These are phyloP conservation scores for Battus philenor DNA, from an alignment of 1,140 invertebrate genomes.

Conservation along the genomic window DNA sequence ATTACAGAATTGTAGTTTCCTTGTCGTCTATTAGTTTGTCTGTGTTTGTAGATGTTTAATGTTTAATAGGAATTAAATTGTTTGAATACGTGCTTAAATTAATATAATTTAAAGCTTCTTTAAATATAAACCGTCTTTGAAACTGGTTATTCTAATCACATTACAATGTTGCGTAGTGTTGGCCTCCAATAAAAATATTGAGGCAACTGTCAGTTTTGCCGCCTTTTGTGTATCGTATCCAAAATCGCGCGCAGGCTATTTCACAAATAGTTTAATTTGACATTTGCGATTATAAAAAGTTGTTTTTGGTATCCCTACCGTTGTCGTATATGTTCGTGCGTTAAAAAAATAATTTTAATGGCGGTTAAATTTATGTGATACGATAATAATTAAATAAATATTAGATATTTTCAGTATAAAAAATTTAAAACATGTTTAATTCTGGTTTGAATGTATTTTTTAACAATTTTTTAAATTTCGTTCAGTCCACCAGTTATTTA, in stretches of 20 bases:
- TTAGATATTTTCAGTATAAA: neutral
- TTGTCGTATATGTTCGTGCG: neutral
- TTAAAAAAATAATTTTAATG: neutral
- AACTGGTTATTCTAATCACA: constrained; percentile 12
- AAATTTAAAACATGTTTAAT: neutral
- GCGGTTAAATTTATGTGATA: neutral
- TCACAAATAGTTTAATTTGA: no score
- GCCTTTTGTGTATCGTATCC: constrained; percentile 5
- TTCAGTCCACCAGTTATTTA: constrained; percentile 28
- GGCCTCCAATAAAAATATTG: constrained; percentile 8
- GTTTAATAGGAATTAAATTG: no score
- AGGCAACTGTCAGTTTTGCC: neutral
- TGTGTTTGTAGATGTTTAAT: no score
- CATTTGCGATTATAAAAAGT: neutral
- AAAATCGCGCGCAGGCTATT: neutral
- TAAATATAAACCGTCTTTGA: no score
- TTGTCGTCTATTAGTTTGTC: no score
- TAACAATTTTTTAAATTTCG: constrained; percentile 26
- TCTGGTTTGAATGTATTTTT: constrained; percentile 24
- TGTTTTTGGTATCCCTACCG: neutral
- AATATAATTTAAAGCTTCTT: no score
- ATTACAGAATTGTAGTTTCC: no score
- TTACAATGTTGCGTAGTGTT: constrained; percentile 1
- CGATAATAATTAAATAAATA: neutral
- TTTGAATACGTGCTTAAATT: no score